Conservation (phyloP, 2,888 invertebrate genomes). For the Trichogramma evanescens region DNA sequence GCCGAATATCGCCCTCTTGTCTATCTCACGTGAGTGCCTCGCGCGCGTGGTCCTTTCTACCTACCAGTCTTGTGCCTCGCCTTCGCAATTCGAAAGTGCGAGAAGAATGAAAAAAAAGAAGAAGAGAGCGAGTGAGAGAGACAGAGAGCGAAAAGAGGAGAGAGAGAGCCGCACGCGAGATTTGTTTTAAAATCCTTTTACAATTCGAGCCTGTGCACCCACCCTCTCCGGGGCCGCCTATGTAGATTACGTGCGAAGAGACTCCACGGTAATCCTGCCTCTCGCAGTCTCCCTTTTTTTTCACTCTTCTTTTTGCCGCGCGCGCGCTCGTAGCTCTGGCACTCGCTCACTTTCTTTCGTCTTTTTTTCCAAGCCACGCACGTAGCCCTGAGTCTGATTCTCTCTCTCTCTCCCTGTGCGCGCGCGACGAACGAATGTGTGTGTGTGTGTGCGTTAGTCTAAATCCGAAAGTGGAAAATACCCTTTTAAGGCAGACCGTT, state of each 20-base stretch:
- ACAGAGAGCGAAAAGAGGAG: no score
- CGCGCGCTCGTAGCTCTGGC: neutral
- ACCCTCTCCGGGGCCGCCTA: conserved; percentile 24
- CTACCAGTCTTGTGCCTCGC: neutral
- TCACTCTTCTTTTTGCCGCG: neutral
- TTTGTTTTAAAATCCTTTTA: conserved; percentile 48
- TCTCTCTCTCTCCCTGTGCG: neutral
- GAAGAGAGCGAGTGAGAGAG: no score
- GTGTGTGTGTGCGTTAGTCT: neutral
- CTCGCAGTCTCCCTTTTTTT: neutral
- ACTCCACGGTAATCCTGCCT: conserved; percentile 31
- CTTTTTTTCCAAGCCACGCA: neutral
- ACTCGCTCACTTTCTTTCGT: conserved; percentile 4
- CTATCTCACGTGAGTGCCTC: conserved; percentile 2
- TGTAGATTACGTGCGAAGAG: conserved; percentile 40
- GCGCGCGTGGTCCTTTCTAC: neutral
- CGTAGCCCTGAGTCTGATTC: neutral
- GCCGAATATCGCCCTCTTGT: conserved; percentile 32
- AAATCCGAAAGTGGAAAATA: conserved; percentile 15
- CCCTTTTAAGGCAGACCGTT: conserved; percentile 15
- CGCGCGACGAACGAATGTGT: conserved; percentile 6
- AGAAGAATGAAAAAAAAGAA: no score
- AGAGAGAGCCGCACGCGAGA: conserved; percentile 36
- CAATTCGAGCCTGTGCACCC: conserved; percentile 33
- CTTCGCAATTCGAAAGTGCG: no score